Percentiles rank a stretch among this genome's conserved stretches.
These are phyloP conservation scores for Rotaria macrura DNA, from an alignment of 2,888 invertebrate genomes.

Conservation along the genomic window DNA sequence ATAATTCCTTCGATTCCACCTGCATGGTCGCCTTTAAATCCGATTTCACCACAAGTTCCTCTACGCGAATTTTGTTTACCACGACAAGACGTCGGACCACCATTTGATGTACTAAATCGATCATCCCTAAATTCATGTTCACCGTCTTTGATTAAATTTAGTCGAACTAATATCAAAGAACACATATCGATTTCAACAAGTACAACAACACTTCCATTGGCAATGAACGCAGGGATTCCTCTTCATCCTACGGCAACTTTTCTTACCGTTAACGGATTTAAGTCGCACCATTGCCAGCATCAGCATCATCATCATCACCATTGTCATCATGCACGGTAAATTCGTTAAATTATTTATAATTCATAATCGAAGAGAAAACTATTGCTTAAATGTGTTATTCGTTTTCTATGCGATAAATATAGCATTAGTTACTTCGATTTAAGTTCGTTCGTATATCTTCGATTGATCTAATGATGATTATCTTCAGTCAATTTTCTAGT, in stretches of 20 bases:
- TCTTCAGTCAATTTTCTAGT: too few species aligned
- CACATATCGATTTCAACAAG: background rate
- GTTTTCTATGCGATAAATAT: too few species aligned
- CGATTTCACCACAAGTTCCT: background rate
- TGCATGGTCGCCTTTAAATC: background rate
- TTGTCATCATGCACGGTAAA: background rate
- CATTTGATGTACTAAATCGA: background rate
- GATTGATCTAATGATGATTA: too few species aligned
- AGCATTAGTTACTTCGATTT: too few species aligned
- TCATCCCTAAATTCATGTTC: background rate
- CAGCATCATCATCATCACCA: background rate
- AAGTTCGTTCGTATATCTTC: too few species aligned
- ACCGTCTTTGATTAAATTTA: background rate
- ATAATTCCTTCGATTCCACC: background rate
- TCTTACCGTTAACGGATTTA: background rate
- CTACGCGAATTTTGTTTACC: constrained; percentile 10
- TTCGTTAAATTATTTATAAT: background rate
- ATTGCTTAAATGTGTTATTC: background rate
- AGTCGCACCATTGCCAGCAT: background rate
- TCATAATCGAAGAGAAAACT: background rate
- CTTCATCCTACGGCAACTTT: background rate
- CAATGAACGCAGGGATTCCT: background rate
- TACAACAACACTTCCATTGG: background rate
- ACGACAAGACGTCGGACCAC: background rate
- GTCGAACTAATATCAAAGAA: background rate